Base-by-base conservation (phyloP, 2,888 invertebrate species). In the Beris morrisii region DNA sequence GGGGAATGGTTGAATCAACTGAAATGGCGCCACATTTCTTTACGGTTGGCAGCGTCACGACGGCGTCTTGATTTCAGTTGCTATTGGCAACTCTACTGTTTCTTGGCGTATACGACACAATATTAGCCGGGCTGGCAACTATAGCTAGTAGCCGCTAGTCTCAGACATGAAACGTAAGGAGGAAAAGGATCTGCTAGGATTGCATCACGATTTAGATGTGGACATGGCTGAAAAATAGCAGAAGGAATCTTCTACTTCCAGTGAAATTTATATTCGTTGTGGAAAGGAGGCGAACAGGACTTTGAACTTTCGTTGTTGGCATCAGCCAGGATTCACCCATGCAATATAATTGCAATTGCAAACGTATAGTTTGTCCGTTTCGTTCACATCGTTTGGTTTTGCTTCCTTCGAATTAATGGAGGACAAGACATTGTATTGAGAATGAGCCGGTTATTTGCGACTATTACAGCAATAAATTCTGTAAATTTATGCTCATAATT, bases 21-120 rank as follows among this genome's bases (percentile, higher is more conserved):
- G 54, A 56, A 69, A 70, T 71, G 73, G 73, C 73, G 73, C 72
- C 73, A 72, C 69, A 70, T 70, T 70, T 72, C 73, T 73, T 70
- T 64, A 70, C 67, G 67, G 64, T 50, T 44, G 50, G 65, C 69
- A 73, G 69, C 73, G 73, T 72, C 73, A 72, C 70, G 73, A 72
- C 73, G 73, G 73, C 73, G 73, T 67, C 72, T 69, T 69, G 28
- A 28, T 64, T 58, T 28, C 9, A 64, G 70, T 69, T 70, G 67
- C 69, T 58, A 66, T 58, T 67, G 65, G 68, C 69, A 70, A 69
- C 69, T 44, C 52, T 22, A 46, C 30, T 59, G 38, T 38, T 38
- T 38, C 38, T 9, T 38, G 9, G 38, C 38, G 38, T 38, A 38
- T 38, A 38, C 38, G 5, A 46, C 45, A 28, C 7, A 30, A 61